Percentiles rank a stretch among this genome's conserved stretches.
These are phyloP conservation scores for Xenops minutus DNA, from an alignment of 2,797 vertebrate species.

Conservation along the genomic window DNA sequence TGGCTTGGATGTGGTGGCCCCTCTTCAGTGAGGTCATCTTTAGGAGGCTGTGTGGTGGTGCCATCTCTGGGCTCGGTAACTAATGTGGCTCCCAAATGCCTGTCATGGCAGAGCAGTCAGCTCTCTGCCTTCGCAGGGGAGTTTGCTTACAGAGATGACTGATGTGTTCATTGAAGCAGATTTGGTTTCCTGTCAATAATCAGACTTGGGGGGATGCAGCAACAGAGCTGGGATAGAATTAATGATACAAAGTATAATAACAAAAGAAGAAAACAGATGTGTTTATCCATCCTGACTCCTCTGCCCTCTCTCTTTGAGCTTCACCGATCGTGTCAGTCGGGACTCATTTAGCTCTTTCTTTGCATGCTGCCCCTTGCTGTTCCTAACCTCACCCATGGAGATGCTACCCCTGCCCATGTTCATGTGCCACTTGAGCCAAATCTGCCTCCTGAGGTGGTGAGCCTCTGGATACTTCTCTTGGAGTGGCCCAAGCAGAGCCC, in stretches of 20 bases:
- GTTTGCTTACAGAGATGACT: not conserved
- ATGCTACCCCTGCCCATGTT: not conserved
- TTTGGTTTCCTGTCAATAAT: not conserved
- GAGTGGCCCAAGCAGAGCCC: not conserved
- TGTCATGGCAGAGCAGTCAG: not conserved
- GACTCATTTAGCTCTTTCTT: not conserved
- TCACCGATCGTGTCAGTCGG: rapidly evolving
- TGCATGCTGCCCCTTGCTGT: not conserved
- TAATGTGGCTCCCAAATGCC: rapidly evolving
- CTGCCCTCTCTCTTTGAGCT: not conserved
- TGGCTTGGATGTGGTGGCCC: not conserved
- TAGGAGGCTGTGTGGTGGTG: not conserved
- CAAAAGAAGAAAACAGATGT: not conserved
- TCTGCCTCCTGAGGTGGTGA: not conserved
- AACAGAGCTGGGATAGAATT: not conserved
- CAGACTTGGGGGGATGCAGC: not conserved
- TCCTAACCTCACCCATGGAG: not conserved
- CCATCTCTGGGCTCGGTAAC: not conserved
- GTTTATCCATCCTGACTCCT: not conserved
- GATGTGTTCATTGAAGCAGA: not conserved
- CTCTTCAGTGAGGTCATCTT: not conserved
- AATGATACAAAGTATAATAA: not conserved
- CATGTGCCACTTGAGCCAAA: not conserved
- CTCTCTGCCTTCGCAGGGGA: rapidly evolving
- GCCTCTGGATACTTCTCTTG: not conserved